phyloP scores from a whole-genome alignment of 2,113 vertebrate genomes.

The Pleuronectes platessa region DNA sequence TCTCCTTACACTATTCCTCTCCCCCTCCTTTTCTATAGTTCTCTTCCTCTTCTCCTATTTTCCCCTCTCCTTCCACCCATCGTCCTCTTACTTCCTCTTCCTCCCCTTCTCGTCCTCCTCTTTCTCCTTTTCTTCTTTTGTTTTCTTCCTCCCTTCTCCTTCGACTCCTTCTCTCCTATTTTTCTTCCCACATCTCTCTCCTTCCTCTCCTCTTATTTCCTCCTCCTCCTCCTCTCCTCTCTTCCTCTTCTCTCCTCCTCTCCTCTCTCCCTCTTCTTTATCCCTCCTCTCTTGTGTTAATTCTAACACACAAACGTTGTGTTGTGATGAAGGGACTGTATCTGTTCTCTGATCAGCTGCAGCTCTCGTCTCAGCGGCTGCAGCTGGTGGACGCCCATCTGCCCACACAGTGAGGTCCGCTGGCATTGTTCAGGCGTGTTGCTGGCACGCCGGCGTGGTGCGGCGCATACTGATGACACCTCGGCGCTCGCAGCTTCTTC shows the following conservation, averaged over 20 bases:
- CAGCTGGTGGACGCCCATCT: conserved; percentile 31
- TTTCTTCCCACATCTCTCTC: no score
- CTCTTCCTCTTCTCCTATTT: not conserved
- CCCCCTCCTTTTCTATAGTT: not conserved
- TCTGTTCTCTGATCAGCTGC: not conserved
- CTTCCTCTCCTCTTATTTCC: no score
- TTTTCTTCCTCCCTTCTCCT: not conserved
- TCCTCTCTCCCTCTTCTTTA: not conserved
- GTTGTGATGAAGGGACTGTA: not conserved
- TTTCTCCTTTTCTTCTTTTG: not conserved
- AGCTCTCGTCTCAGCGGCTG: not conserved
- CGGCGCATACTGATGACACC: conserved; percentile 45
- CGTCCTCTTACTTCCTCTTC: not conserved
- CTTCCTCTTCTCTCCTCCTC: not conserved
- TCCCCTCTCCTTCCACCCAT: no score
- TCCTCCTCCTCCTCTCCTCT: no score
- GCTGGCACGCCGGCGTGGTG: conserved; percentile 12
- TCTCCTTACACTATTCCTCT: not conserved
- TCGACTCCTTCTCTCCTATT: no score
- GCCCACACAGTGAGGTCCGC: conserved; percentile 13
- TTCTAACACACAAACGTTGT: not conserved
- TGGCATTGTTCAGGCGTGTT: conserved; percentile 29
- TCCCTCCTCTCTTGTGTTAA: not conserved
- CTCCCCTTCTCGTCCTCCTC: no score
- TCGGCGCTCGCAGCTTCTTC: conserved; percentile 15